phyloP scores from a whole-genome alignment of 2,113 vertebrate genomes.

The Isichthys henryi region DNA sequence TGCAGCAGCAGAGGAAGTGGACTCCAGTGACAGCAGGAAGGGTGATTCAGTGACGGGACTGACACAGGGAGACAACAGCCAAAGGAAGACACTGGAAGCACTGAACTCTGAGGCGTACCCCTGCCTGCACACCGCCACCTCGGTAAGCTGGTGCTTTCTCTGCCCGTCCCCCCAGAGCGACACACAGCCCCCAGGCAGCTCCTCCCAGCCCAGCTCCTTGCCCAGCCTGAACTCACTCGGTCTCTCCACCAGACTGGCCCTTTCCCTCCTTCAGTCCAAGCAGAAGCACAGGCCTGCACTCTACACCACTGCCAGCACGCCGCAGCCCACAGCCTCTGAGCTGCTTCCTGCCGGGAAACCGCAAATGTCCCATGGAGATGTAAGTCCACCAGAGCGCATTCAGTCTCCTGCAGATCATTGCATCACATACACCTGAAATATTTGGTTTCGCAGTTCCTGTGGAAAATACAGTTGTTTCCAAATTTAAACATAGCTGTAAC shows the following conservation, averaged over 20 bases:
- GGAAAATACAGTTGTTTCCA: neutral
- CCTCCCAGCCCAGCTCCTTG: constrained; percentile 81
- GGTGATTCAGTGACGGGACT: neutral
- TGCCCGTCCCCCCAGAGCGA: constrained; percentile 77
- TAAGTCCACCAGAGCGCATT: neutral
- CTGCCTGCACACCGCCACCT: constrained; percentile 84
- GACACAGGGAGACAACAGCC: neutral
- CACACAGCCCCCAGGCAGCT: constrained; percentile 80
- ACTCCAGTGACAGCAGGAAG: neutral
- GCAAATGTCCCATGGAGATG: constrained; percentile 78
- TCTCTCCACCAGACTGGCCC: constrained; percentile 81
- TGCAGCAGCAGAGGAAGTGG: constrained; percentile 30
- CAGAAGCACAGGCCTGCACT: constrained; percentile 82
- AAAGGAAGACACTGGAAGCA: neutral
- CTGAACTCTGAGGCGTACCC: constrained; percentile 66
- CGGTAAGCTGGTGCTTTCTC: constrained; percentile 95
- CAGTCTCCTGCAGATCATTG: neutral
- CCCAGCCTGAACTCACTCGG: constrained; percentile 90
- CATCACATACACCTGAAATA: neutral
- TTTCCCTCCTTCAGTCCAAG: constrained; percentile 86
- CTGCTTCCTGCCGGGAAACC: constrained; percentile 69
- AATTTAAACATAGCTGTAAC: neutral
- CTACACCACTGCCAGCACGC: constrained; percentile 80
- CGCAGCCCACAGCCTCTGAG: constrained; percentile 53
- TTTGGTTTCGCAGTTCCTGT: neutral